Base-by-base conservation (phyloP, 37 sponge, comb jelly and placozoan species). In the Petrosia ficiformis region DNA sequence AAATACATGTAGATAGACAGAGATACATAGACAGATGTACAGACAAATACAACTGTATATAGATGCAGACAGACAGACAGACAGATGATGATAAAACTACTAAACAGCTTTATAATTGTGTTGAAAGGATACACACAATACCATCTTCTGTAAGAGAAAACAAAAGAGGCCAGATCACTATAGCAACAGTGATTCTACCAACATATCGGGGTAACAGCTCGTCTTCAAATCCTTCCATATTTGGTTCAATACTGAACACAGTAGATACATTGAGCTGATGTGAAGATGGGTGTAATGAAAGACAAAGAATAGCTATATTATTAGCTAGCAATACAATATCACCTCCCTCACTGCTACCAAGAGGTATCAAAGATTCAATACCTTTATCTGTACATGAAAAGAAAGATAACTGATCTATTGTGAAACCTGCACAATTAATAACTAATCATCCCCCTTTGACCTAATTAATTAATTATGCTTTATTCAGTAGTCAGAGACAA, bases 81-180 rank as follows among this genome's bases (percentile, higher is more conserved):
- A 67, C 22, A 8, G n/a, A 8, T 1, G 3, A 67, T 2, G 33
- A 4, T 24, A 3, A 36, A 67, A 36, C 2, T 24, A 32, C 29
- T 8, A 34, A 10, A 48, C 14, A 48, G 31, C 8, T 26, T 26
- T 64, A 26, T 11, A 29, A 64, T 29, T 26, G 11, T 16, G 34
- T 14, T 3, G 1, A 3, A 37, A 67, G 83, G 83, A 83, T 83
- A 83, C 83, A 83, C 26, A 83, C 71, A 30, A 67, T 57, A 14
- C 83, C 83, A 68, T 83, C 76, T 2, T 68, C 28, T 5, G 68
- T 67, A 32, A 83, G 42, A 1, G 39, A 54, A 28, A 83, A 74
- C 70, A 83, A 42, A 35, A 83, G 70, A 39, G 83, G 83, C 56
- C 69, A 42, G 59, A 5, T 19, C 44, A 67, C 68, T 29, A 28